These are phyloP conservation scores for Brenthis hecate DNA, from an alignment of 2,888 invertebrate genomes.

Conservation along the genomic window DNA sequence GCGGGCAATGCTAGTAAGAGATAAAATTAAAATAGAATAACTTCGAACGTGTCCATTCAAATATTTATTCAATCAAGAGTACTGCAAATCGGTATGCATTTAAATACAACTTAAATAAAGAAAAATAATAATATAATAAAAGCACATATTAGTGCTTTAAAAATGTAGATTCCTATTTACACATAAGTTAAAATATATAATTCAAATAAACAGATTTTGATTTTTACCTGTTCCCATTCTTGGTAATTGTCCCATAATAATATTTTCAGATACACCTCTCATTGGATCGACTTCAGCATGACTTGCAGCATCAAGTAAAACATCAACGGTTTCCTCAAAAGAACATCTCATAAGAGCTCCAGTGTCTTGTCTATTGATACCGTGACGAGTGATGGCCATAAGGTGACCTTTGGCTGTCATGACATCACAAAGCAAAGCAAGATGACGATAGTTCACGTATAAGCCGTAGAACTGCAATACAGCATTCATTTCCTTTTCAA, in stretches of 20 bases:
- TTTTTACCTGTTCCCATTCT: conserved; percentile 93
- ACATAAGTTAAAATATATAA: too few relatives aligned
- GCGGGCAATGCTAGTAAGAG: too few relatives aligned
- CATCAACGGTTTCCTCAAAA: conserved; percentile 99
- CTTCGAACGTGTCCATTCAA: too few relatives aligned
- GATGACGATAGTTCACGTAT: conserved; percentile 99
- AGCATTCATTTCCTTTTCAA: conserved; percentile 99
- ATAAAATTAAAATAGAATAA: too few relatives aligned
- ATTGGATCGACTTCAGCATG: conserved; percentile 99
- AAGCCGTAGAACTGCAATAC: conserved; percentile 99
- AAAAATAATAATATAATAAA: too few relatives aligned
- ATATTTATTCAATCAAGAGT: too few relatives aligned
- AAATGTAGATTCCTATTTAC: too few relatives aligned
- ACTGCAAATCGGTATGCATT: too few relatives aligned
- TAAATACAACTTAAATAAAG: too few relatives aligned
- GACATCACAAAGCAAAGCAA: conserved; percentile 99
- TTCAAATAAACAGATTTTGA: not conserved
- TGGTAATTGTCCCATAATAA: conserved; percentile 99
- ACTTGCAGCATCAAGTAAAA: conserved; percentile 98
- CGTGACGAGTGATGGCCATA: conserved; percentile 99
- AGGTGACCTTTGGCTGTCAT: conserved; percentile 99
- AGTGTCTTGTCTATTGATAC: conserved; percentile 98
- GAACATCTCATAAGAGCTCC: conserved; percentile 99
- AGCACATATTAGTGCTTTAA: too few relatives aligned
- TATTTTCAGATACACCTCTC: conserved; percentile 99